phyloP scores from a whole-genome alignment of 2,888 invertebrate species.

The Nomada fucata region DNA sequence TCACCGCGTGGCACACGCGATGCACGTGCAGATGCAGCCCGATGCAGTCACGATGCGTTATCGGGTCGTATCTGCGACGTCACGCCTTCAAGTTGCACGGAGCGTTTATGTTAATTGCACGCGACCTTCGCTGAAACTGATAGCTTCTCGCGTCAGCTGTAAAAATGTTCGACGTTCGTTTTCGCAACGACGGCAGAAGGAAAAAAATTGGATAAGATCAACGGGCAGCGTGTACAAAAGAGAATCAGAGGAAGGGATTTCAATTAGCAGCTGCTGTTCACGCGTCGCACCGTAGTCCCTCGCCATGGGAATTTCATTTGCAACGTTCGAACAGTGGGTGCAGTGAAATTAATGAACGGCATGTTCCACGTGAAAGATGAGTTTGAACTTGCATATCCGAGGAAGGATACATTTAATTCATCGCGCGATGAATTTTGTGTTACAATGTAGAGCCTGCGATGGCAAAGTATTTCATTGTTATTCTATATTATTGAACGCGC shows the following conservation, averaged over 20 bases:
- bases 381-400: background rate
- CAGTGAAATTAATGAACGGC: background rate
- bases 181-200: conserved; percentile 6
- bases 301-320: background rate
- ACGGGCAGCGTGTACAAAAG: conserved; percentile 1
- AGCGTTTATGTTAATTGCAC: conserved; percentile 61
- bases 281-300: background rate
- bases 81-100: conserved; percentile 49
- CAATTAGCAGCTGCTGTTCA: conserved; percentile 17
- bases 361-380: background rate
- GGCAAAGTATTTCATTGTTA: too few relatives aligned
- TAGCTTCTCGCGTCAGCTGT: conserved; percentile 25
- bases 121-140: conserved; percentile 49
- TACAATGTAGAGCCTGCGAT: too few relatives aligned
- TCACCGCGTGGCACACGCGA: conserved; percentile 52
- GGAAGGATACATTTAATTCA: background rate
- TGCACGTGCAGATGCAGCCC: conserved; percentile 59
- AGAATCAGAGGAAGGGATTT: conserved; percentile 15
- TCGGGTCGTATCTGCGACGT: conserved; percentile 56
- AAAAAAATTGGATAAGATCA: conserved; percentile 27
- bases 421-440: background rate
- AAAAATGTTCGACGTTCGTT: conserved; percentile 21
- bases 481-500: too few relatives aligned
- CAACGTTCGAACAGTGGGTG: background rate
- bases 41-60: conserved; percentile 51